These are phyloP conservation scores for Mesitornis unicolor DNA, from an alignment of 2,113 vertebrate species.

Conservation along the genomic window DNA sequence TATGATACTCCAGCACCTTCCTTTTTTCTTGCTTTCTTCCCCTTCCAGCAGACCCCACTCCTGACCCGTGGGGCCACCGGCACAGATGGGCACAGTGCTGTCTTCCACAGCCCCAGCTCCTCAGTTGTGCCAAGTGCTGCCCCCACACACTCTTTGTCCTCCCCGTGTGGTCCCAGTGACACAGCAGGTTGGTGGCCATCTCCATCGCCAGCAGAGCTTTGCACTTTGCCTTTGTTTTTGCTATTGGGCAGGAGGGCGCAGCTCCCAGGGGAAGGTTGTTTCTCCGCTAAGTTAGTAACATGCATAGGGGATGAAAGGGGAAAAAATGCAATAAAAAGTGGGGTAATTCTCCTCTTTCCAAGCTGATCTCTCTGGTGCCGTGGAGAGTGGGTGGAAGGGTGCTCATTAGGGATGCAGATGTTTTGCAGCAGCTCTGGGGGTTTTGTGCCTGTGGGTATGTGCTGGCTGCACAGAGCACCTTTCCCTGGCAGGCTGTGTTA, in stretches of 20 bases:
- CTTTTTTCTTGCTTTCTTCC: background rate
- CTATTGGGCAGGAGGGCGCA: background rate
- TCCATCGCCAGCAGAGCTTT: background rate
- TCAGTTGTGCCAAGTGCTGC: background rate
- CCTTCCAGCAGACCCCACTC: background rate
- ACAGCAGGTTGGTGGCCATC: accelerated
- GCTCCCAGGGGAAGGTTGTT: background rate
- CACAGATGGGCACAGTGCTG: accelerated
- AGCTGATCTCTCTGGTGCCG: background rate
- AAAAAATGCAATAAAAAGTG: background rate
- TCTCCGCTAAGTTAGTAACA: background rate
- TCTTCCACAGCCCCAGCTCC: background rate
- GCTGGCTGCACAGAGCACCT: background rate
- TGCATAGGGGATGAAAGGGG: background rate
- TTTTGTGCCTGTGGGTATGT: accelerated
- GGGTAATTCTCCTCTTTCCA: background rate
- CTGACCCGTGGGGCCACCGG: accelerated
- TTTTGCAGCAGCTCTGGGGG: background rate
- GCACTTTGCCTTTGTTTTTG: background rate
- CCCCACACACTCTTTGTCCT: accelerated
- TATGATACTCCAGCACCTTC: background rate
- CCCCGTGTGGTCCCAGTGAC: background rate
- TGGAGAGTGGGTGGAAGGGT: background rate
- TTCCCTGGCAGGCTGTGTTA: background rate
- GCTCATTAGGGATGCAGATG: accelerated